These are phyloP conservation scores for Mesocricetus auratus DNA, from an alignment of 2,113 vertebrate genomes.

Conservation along the genomic window DNA sequence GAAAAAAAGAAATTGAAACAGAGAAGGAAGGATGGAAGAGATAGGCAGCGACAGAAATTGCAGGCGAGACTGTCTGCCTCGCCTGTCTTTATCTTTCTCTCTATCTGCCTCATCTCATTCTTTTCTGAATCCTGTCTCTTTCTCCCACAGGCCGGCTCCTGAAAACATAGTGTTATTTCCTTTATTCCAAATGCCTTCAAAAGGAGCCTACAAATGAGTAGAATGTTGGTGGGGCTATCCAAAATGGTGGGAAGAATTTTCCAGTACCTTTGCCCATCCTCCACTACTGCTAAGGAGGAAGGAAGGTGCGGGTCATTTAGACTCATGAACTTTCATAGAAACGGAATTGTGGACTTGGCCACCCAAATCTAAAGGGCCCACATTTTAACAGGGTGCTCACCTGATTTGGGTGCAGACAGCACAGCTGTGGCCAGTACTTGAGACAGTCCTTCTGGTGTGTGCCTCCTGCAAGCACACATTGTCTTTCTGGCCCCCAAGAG, in stretches of 20 bases:
- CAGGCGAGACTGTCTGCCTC: background rate
- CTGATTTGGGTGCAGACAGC: background rate
- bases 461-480: background rate
- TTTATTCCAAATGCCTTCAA: slow-evolving; percentile 26
- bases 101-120: slow-evolving; percentile 44
- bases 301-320: fast-evolving
- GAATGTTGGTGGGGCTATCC: background rate
- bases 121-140: slow-evolving; percentile 41
- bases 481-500: background rate
- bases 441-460: background rate
- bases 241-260: background rate
- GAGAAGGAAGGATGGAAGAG: slow-evolving; percentile 62
- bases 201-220: background rate
- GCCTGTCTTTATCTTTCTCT: slow-evolving; percentile 45
- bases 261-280: background rate
- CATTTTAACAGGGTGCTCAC: background rate
- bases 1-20: slow-evolving; percentile 71
- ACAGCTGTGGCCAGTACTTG: background rate
- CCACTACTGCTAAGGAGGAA: background rate
- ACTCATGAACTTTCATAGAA: background rate
- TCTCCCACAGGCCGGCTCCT: slow-evolving; percentile 2
- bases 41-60: slow-evolving; percentile 50
- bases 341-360: background rate
- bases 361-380: background rate
- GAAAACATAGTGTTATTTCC: background rate